Evolutionary conservation across 2,797 vertebrate genomes (phyloP), one percentile per base, ranked within the genome.

Genomic region (Pelochelys cantorii): DNA sequence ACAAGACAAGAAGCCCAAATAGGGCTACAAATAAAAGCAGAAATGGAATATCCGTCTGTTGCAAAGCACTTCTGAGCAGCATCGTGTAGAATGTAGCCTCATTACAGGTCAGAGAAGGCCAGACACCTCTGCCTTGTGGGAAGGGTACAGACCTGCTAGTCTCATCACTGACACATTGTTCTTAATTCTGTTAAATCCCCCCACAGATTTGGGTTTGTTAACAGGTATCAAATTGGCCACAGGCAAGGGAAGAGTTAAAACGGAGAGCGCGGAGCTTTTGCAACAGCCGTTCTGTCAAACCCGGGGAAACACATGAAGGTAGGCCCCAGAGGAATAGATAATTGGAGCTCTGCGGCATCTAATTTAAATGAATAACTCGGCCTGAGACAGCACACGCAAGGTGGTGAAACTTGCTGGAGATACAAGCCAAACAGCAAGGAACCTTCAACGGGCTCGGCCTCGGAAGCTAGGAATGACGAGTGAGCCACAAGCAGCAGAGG

Each of bases 351-450:
- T 65, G 86, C 65, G 80, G 82, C 59, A 65, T 88, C 90, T 84
- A 88, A 92, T 92, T 85, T 92, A 92, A 92, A 92, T 92, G 81
- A 92, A 92, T 88, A 88, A 81, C 87, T 86, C 57, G 77, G 56
- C 23, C 77, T 62, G 82, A 92, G 86, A 81, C 27, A 54, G 79
- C 86, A 81, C 87, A 87, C 20, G 27, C 54, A 56, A 60, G 75
- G 85, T 55, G 54, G 85, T 55, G 71, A 83, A 83, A 81, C 78
- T 31, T 27, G 37, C 85, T 22, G 31, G 75, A 81, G 78, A 77
- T 82, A 53, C 65, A 84, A 84, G 74, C 42, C 74, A 29, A 77
- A 42, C 25, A 52, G 74, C 74, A 52, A 77, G 74, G 25, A 48
- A 52, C 12, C 13, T 52, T 52, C 48, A 57, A 62, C 56, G 77